Base-by-base conservation (phyloP, 92 coral and sea anemone genomes). In the Virgularia gustaviana region DNA sequence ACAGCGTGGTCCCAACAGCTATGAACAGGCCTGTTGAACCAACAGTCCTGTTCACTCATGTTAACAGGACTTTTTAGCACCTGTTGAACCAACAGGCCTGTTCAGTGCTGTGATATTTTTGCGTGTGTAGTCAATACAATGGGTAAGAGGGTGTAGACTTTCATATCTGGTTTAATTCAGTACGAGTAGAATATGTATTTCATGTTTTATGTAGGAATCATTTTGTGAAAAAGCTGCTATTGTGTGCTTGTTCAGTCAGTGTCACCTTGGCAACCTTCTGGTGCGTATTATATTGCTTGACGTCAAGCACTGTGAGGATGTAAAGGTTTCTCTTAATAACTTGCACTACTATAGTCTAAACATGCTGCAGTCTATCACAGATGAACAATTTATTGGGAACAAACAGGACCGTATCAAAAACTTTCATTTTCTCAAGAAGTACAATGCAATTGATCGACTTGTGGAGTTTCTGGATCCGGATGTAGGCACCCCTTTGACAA, bases 401-500 rank as follows among this genome's bases (percentile, higher is more conserved):
- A 0, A 12, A 22, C 36, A 27, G 25, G 75, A 68, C 29, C 75
- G 61, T 15, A 32, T 68, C 18, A 49, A 36, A 31, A 68, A 68
- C 19, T n/a, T 68, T 35, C 49, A 35, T 47, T 47, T 47, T 31
- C 27, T 49, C 27, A n/a, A 36, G 36, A 61, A 34, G 18, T 35
- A 68, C 75, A 35, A 49, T 4, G 60, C 47, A 0, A 15, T 68
- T 13, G 45, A 59, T 8, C 53, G 45, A 16, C 44, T 68, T 27
- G 75, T 51, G 2, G 61, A 68, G 4, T 68, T 68, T 23, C 15
- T 68, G 9, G 75, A 68, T 34, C 75, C 75, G 10, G 9, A 23
- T n/a, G 19, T 25, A 5, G 36, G 36, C 11, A 55, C 49, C 47
- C 60, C 61, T 32, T 51, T 68, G 23, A 49, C 27, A 6, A 68